phyloP scores from a whole-genome alignment of 2,113 vertebrate species.

The Phycodurus eques region DNA sequence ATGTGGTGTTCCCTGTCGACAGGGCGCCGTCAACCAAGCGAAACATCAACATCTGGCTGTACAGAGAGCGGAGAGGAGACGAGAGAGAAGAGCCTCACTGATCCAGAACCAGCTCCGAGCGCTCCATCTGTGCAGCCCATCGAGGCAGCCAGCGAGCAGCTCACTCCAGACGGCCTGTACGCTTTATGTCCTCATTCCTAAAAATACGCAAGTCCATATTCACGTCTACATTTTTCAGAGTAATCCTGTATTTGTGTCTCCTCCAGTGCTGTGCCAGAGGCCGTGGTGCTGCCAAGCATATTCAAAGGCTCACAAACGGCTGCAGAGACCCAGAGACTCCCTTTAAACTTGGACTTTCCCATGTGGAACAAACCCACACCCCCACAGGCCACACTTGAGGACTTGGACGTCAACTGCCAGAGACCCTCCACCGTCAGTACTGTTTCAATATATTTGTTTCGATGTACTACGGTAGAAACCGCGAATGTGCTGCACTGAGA shows the following conservation, averaged over 20 bases:
- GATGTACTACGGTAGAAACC: background rate
- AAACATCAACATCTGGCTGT: constrained; percentile 5
- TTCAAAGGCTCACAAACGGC: constrained; percentile 60
- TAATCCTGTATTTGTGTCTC: background rate
- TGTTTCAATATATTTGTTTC: background rate
- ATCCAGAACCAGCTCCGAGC: constrained; percentile 6
- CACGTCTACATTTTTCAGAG: background rate
- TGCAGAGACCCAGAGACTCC: constrained; percentile 42
- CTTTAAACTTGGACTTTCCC: constrained; percentile 62
- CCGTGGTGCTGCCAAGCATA: constrained; percentile 33
- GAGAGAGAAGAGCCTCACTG: constrained; percentile 4
- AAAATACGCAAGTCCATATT: background rate
- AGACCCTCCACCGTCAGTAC: constrained; percentile 56
- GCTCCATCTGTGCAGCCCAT: constrained; percentile 29
- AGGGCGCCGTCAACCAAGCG: constrained; percentile 35
- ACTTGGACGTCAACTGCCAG: constrained; percentile 65
- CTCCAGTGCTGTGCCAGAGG: constrained; percentile 32
- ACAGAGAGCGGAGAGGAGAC: constrained; percentile 13
- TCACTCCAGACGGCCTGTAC: constrained; percentile 34
- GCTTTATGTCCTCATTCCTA: constrained; percentile 1
- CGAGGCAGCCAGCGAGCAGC: constrained; percentile 3
- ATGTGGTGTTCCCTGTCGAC: constrained; percentile 21
- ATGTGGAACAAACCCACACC: constrained; percentile 55
- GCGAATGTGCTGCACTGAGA: no score
- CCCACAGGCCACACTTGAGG: constrained; percentile 59